Evolutionary conservation across 2,113 vertebrate species (phyloP).

Genomic region (Buteo buteo): DNA sequence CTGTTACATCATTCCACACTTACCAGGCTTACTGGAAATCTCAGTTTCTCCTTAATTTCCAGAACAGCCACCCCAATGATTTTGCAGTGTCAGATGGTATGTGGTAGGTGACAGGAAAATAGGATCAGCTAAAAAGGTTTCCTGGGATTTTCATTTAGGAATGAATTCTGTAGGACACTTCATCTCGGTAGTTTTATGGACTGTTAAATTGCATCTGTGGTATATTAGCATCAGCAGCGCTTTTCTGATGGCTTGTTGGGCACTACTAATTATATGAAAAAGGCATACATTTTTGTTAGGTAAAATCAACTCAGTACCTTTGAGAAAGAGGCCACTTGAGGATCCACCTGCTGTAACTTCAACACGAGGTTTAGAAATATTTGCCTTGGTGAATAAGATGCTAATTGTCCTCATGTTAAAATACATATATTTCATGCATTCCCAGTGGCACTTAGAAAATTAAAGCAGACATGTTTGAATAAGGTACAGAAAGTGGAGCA

Average conservation of each 20-base stretch:
- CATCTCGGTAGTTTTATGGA: neutral
- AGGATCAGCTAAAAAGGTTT: neutral
- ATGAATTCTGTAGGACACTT: neutral
- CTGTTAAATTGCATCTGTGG: neutral
- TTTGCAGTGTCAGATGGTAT: neutral
- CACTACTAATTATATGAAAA: neutral
- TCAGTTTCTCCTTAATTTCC: neutral
- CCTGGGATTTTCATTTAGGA: slow-evolving; percentile 15
- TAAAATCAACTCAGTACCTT: neutral
- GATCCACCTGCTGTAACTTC: neutral
- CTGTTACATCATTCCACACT: neutral
- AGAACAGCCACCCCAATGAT: neutral
- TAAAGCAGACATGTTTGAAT: neutral
- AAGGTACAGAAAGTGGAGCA: neutral
- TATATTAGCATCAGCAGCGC: neutral
- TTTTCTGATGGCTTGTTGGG: neutral
- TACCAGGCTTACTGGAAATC: neutral
- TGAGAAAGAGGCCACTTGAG: neutral
- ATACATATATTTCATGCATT: neutral
- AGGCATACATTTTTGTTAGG: neutral
- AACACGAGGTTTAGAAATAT: neutral
- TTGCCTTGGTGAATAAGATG: neutral
- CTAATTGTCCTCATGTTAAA: neutral
- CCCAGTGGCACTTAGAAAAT: neutral
- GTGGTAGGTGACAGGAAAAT: neutral